Conservation (phyloP, 2,888 invertebrate species). For the Plagiodera versicolora region DNA sequence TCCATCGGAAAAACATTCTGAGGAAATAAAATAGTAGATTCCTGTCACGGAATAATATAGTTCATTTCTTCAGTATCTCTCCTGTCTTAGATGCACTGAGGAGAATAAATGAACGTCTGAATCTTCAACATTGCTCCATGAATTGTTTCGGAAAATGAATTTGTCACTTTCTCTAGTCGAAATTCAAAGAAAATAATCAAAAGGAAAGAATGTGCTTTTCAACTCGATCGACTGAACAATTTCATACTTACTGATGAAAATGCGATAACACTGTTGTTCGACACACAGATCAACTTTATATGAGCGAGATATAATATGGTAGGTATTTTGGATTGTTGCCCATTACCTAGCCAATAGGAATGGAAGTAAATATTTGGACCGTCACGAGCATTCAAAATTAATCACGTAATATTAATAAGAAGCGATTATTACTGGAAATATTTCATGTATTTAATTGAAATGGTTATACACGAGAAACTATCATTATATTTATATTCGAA, state of each 20-base stretch:
- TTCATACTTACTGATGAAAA: too few relatives aligned
- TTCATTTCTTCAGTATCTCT: too few relatives aligned
- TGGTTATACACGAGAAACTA: not conserved
- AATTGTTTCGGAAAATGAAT: too few relatives aligned
- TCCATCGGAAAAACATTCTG: not conserved
- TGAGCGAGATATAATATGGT: not conserved
- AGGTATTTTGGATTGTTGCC: not conserved
- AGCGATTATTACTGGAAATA: not conserved
- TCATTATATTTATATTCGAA: not conserved
- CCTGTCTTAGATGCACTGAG: too few relatives aligned
- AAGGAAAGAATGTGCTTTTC: too few relatives aligned
- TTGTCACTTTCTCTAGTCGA: too few relatives aligned
- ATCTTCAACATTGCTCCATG: too few relatives aligned
- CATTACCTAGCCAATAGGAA: not conserved
- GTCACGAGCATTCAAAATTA: not conserved
- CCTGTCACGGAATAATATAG: too few relatives aligned
- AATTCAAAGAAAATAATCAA: too few relatives aligned
- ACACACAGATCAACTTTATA: not conserved
- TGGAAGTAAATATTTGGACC: not conserved
- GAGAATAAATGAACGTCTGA: too few relatives aligned
- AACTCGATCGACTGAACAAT: too few relatives aligned
- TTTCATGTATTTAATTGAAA: not conserved
- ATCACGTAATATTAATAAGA: not conserved
- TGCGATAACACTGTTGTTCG: not conserved
- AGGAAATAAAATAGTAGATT: not conserved